A percentile compares a stretch with the other conserved stretches of the same genome.
phyloP scores from a whole-genome alignment of 2,797 vertebrate genomes.

The Squalus acanthias region DNA sequence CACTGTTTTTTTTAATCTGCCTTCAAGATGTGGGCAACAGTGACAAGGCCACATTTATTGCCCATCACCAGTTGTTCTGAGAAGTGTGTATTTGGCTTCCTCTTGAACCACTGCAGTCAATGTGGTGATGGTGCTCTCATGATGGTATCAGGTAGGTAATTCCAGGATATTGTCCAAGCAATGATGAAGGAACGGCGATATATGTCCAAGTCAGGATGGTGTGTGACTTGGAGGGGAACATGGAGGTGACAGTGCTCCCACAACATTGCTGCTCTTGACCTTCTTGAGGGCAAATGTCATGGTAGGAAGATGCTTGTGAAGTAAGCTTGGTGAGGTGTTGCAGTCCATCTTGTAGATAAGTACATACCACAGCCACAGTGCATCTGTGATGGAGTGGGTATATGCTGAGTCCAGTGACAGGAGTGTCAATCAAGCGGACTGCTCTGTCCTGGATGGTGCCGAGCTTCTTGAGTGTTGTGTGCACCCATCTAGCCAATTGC shows the following conservation, averaged over 20 bases:
- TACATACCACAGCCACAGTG: not conserved
- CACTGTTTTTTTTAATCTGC: not conserved
- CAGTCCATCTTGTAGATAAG: not conserved
- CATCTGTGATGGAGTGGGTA: not conserved
- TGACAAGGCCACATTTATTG: not conserved
- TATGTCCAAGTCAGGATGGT: not conserved
- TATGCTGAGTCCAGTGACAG: not conserved
- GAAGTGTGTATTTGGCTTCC: not conserved
- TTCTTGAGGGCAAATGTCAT: too few relatives aligned
- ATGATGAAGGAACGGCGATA: not conserved
- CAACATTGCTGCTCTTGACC: too few relatives aligned
- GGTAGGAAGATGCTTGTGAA: too few relatives aligned
- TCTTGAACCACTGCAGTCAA: not conserved
- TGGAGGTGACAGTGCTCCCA: too few relatives aligned
- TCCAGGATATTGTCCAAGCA: not conserved
- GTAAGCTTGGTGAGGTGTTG: not conserved
- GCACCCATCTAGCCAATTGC: not conserved
- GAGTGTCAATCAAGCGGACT: not conserved
- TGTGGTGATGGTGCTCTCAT: too few relatives aligned
- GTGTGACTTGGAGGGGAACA: not conserved
- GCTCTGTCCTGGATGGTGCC: not conserved
- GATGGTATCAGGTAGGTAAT: too few relatives aligned
- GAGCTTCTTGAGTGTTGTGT: not conserved
- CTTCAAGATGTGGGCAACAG: not conserved
- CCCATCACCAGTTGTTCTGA: too few relatives aligned